Conservation (phyloP, 35 echinoderm and acorn worm genomes). For the Lytechinus variegatus region DNA sequence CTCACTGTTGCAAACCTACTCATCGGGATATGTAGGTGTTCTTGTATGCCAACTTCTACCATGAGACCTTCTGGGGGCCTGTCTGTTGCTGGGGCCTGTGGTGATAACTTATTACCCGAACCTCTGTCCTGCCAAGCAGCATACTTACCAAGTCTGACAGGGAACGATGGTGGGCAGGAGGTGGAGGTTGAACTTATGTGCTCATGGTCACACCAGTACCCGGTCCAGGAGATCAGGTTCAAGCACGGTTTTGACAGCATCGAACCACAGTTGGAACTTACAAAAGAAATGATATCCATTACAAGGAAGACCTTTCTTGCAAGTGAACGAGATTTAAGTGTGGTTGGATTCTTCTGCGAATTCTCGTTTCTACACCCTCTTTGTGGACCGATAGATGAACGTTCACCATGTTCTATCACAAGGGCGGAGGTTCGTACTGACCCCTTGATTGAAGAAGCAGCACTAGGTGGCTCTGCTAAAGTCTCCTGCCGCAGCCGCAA, state of each 20-base stretch:
- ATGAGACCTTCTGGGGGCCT: background rate
- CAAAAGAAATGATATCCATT: background rate
- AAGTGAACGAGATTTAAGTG: background rate
- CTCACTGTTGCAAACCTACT: background rate
- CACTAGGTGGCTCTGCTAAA: background rate
- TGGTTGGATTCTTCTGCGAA: background rate
- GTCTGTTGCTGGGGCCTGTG: background rate
- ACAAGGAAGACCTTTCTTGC: background rate
- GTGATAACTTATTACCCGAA: background rate
- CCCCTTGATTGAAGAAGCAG: background rate
- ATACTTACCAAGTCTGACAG: background rate
- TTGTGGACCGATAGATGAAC: background rate
- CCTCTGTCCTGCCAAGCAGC: constrained; percentile 16
- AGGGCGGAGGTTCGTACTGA: background rate
- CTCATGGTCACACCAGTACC: constrained; percentile 29
- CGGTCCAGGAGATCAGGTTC: background rate
- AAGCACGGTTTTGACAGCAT: constrained; percentile 17
- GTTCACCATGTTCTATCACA: background rate
- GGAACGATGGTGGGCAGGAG: background rate
- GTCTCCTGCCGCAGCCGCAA: background rate
- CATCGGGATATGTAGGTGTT: background rate
- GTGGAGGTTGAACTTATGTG: constrained; percentile 28
- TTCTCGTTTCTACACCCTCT: constrained; percentile 11
- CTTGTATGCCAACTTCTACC: background rate
- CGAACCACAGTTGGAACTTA: background rate